These are phyloP conservation scores for Melanotaenia parkinsoni DNA, from an alignment of 2,797 vertebrate species.

Conservation along the genomic window DNA sequence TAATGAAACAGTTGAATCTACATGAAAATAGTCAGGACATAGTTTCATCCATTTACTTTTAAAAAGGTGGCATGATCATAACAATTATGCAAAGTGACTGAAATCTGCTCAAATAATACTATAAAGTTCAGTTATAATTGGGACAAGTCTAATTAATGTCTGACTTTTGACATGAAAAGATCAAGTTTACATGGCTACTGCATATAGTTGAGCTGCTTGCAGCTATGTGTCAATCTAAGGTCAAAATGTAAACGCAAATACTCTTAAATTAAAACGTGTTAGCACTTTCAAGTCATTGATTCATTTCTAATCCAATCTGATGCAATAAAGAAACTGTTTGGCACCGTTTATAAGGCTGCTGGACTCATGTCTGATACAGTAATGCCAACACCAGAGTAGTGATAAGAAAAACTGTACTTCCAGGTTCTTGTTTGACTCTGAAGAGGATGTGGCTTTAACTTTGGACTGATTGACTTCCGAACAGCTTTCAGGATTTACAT, in stretches of 20 bases:
- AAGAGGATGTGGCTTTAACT: conserved; percentile 54
- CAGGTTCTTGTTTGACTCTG: conserved; percentile 10
- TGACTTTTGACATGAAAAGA: not conserved
- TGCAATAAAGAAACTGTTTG: not conserved
- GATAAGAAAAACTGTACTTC: conserved; percentile 18
- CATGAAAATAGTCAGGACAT: not conserved
- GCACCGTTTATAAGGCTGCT: not conserved
- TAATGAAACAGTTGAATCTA: too few species aligned
- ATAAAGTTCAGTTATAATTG: not conserved
- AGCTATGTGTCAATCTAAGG: not conserved
- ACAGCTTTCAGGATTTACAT: conserved; percentile 66
- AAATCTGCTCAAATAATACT: not conserved
- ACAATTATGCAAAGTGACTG: not conserved
- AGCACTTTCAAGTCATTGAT: not conserved
- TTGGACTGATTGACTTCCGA: conserved; percentile 53
- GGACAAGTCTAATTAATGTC: not conserved
- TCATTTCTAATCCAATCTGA: not conserved
- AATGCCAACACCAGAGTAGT: not conserved
- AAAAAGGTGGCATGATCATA: not conserved
- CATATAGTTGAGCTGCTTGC: not conserved
- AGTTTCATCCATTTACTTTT: not conserved
- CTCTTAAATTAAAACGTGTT: conserved; percentile 13
- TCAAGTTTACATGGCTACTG: conserved; percentile 7
- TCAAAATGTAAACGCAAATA: conserved; percentile 8
- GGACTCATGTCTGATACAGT: conserved; percentile 6